Conservation (phyloP, 2,888 invertebrate genomes). For the Andrena fulva region DNA sequence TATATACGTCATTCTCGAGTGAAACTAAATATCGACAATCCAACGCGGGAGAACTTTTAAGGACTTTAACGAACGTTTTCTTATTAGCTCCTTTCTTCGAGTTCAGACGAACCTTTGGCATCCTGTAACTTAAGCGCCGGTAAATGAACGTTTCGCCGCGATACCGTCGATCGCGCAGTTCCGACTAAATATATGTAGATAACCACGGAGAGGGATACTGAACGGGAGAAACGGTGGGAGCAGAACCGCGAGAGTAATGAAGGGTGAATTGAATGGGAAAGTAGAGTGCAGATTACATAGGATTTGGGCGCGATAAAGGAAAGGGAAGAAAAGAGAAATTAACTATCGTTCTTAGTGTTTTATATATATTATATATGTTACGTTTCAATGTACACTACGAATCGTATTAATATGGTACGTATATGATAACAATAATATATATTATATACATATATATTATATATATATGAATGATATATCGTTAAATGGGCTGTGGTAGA, state of each 20-base stretch:
- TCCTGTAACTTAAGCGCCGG: conserved; percentile 36
- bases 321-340: conserved; percentile 30
- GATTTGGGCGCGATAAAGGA: conserved; percentile 20
- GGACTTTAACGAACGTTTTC: conserved; percentile 42
- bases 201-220: conserved; percentile 1
- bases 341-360: conserved; percentile 64
- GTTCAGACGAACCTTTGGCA: conserved; percentile 30
- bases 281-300: conserved; percentile 9
- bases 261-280: not conserved
- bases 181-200: conserved; percentile 13
- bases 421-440: conserved; percentile 69
- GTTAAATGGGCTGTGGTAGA: conserved; percentile 84
- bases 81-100: conserved; percentile 31
- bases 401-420: conserved; percentile 68
- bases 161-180: conserved; percentile 35
- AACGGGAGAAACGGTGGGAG: not conserved
- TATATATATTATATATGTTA: conserved; percentile 70
- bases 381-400: conserved; percentile 65
- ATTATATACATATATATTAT: conserved; percentile 68
- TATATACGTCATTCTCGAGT: conserved; percentile 53
- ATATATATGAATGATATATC: conserved; percentile 76
- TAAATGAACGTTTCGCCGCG: conserved; percentile 25
- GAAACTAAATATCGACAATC: conserved; percentile 51
- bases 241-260: not conserved
- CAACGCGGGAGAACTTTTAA: conserved; percentile 41